These are phyloP conservation scores for Phoxinus dragarum DNA, from an alignment of 2,797 vertebrate species.

Conservation along the genomic window DNA sequence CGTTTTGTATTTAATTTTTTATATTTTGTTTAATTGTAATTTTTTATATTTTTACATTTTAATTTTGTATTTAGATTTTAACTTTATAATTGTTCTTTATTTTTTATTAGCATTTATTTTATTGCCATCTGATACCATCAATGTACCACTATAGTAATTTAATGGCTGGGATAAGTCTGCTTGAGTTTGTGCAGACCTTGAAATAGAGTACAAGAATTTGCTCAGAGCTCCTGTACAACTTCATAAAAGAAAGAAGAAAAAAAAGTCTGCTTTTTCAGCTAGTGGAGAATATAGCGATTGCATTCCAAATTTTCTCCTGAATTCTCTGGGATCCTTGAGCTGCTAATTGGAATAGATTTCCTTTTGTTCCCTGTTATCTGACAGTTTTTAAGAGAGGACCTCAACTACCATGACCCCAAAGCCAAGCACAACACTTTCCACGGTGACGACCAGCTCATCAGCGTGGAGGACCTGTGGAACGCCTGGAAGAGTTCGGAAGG, in stretches of 20 bases:
- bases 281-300: not conserved
- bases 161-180: not conserved
- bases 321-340: conserved; percentile 1
- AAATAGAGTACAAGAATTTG: no score
- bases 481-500: conserved; percentile 95
- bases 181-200: not conserved
- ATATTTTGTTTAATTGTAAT: no score
- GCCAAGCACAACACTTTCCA: conserved; percentile 97
- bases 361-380: conserved; percentile 5
- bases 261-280: not conserved
- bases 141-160: not conserved
- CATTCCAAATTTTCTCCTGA: not conserved
- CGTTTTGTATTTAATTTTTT: no score
- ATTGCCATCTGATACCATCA: not conserved
- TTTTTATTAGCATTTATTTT: not conserved
- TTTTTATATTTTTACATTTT: no score
- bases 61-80: no score
- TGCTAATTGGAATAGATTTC: not conserved
- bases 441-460: conserved; percentile 97
- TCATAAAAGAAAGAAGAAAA: not conserved
- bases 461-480: conserved; percentile 96
- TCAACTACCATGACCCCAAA: conserved; percentile 98
- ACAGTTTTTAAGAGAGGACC: conserved; percentile 95
- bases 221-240: no score
- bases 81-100: not conserved